Evolutionary conservation across 2,888 invertebrate species (phyloP).

Genomic region (Brenthis daphne): DNA sequence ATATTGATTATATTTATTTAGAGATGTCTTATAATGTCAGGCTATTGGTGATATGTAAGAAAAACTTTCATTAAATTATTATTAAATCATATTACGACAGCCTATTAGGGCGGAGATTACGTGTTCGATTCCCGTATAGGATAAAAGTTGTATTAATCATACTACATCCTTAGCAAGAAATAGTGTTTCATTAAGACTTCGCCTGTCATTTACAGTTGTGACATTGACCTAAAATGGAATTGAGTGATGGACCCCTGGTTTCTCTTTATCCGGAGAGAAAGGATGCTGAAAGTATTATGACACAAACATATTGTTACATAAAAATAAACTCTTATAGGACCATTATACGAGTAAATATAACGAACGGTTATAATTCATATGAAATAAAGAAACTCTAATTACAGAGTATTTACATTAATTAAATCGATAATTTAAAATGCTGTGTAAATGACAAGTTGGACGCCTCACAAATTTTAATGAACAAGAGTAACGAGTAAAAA

Average conservation of each 20-base stretch:
- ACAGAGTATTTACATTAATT: conserved; percentile 13
- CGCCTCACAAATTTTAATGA: conserved; percentile 24
- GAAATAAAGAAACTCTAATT: conserved; percentile 16
- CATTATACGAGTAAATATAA: neutral
- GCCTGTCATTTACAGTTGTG: too few species aligned
- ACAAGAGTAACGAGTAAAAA: conserved; percentile 27
- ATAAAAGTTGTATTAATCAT: too few species aligned
- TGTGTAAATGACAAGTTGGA: conserved; percentile 27
- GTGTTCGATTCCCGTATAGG: too few species aligned
- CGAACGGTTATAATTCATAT: neutral
- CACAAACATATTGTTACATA: neutral
- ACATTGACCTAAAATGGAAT: too few species aligned
- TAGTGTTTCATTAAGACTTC: too few species aligned
- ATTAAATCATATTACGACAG: too few species aligned
- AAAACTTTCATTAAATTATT: too few species aligned
- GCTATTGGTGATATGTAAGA: conserved; percentile 1
- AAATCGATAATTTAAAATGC: conserved; percentile 11
- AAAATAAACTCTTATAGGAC: neutral
- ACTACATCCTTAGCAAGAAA: too few species aligned
- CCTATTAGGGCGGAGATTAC: too few species aligned
- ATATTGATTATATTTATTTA: conserved; percentile 11
- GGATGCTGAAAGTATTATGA: too few species aligned
- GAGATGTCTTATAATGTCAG: neutral
- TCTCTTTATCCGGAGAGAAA: too few species aligned
- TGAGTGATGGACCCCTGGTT: too few species aligned